Base-by-base conservation (phyloP, 2,888 invertebrate species). In the Antheraea assamensis region DNA sequence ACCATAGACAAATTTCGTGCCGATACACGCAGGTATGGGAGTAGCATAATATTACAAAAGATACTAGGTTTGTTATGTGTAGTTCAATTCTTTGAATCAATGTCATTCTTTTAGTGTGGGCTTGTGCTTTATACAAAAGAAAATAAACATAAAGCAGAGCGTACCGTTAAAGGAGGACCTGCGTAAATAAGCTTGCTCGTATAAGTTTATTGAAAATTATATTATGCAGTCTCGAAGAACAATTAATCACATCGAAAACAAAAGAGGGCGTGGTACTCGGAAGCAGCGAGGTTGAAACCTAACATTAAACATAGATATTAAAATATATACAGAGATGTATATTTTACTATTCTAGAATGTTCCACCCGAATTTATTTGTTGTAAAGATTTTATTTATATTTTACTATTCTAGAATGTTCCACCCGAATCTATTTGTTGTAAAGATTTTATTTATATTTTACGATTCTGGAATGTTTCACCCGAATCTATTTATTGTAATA, bases 221-320 rank as follows among this genome's bases (percentile, higher is more conserved):
- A n/a, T 70, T 70, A 70, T 70, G 35, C 30, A 64, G 27, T 30
- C 61, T 30, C 15, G 15, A 64, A 64, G 61, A 27, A 30, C 61
- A 64, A 64, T 64, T 64, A 64, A 64, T 64, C 61, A 64, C 27
- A 64, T 17, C 30, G 27, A 64, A 64, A 27, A 64, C 61, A 64
- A 64, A 64, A 27, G 61, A 15, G 30, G 61, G 61, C 17, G 61
- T 64, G 61, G 17, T 30, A 30, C 61, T 30, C 27, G 17, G 61
- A 64, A 64, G 61, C 61, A 17, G 27, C 15, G 61, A 61, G 61
- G 61, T 64, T 64, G 15, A 64, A 64, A 64, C 30, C 30, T 64
- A 64, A 64, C 27, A 64, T 30, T 30, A 64, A 27, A 27, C 61
- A 15, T 5, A 64, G 61, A 30, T 3, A 27, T 64, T 64, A 17